Percentiles rank a stretch among this genome's conserved stretches.
phyloP scores from a whole-genome alignment of 2,888 invertebrate species.

The Siphonodentalium dalli region DNA sequence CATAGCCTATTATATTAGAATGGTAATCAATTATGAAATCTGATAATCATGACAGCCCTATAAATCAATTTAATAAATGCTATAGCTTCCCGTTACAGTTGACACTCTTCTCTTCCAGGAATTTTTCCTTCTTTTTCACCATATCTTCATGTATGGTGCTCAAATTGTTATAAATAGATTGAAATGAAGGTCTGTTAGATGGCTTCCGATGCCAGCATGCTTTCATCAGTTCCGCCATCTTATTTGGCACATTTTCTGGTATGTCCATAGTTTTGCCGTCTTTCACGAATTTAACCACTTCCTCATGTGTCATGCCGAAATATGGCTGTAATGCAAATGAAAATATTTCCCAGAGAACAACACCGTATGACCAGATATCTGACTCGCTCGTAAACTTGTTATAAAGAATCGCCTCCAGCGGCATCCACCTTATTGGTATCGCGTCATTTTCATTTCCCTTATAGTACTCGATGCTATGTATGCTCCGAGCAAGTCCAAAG shows the following conservation, averaged over 20 bases:
- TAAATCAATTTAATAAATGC: too few relatives aligned
- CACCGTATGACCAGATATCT: slow-evolving; percentile 97
- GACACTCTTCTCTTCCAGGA: too few relatives aligned
- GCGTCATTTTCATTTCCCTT: slow-evolving; percentile 79
- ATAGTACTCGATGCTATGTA: slow-evolving; percentile 85
- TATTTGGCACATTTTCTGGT: slow-evolving; percentile 84
- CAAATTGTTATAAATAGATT: slow-evolving; percentile 67
- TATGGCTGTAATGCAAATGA: slow-evolving; percentile 96
- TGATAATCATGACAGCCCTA: too few relatives aligned
- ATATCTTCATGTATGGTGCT: slow-evolving; percentile 67
- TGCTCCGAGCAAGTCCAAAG: slow-evolving; percentile 94
- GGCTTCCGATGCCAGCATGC: slow-evolving; percentile 92
- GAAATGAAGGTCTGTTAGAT: slow-evolving; percentile 82
- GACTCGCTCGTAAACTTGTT: slow-evolving; percentile 96
- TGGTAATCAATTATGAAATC: too few relatives aligned
- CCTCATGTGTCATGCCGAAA: slow-evolving; percentile 96
- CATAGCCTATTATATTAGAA: too few relatives aligned
- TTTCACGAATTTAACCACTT: slow-evolving; percentile 92
- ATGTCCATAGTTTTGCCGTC: slow-evolving; percentile 89
- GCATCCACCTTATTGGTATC: slow-evolving; percentile 98
- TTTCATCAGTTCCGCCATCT: slow-evolving; percentile 89
- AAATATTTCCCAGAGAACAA: slow-evolving; percentile 96
- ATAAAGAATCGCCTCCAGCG: slow-evolving; percentile 92
- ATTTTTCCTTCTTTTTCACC: slow-evolving; percentile 32
- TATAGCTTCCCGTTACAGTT: too few relatives aligned